Evolutionary conservation across 2,797 vertebrate genomes (phyloP).

Genomic region (Sciurus carolinensis): DNA sequence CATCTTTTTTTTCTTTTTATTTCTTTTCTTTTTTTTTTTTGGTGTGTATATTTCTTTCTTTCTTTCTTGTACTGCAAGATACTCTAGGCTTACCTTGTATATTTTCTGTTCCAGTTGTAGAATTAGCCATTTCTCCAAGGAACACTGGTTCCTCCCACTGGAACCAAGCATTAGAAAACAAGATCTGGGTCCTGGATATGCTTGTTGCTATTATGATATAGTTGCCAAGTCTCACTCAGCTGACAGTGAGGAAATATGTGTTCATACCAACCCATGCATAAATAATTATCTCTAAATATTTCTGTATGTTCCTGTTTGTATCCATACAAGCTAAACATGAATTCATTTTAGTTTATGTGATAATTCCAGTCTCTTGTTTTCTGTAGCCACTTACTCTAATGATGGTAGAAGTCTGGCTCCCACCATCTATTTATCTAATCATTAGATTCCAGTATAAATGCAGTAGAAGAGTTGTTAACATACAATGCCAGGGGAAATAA

Average conservation of each 20-base stretch:
- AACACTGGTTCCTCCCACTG: background rate
- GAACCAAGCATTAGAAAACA: background rate
- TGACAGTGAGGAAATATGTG: background rate
- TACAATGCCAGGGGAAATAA: background rate
- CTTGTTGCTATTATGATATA: too few species aligned
- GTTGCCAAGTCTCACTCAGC: background rate
- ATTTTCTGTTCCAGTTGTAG: background rate
- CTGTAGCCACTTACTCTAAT: background rate
- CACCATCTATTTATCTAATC: too few species aligned
- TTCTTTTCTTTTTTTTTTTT: too few species aligned
- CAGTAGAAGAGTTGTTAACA: too few species aligned
- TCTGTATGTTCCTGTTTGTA: background rate
- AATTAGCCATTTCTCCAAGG: background rate
- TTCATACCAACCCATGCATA: too few species aligned
- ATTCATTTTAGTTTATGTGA: background rate
- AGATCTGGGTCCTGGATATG: background rate
- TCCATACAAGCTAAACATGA: background rate
- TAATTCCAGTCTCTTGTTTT: background rate
- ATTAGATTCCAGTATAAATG: background rate
- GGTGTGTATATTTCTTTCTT: background rate
- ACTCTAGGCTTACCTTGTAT: background rate
- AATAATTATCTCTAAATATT: background rate
- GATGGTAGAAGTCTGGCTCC: background rate
- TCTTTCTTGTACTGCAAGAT: background rate
- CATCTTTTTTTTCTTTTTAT: too few species aligned